Conservation (phyloP, 2,113 vertebrate genomes). For the Speoplatyrhinus poulsoni region DNA sequence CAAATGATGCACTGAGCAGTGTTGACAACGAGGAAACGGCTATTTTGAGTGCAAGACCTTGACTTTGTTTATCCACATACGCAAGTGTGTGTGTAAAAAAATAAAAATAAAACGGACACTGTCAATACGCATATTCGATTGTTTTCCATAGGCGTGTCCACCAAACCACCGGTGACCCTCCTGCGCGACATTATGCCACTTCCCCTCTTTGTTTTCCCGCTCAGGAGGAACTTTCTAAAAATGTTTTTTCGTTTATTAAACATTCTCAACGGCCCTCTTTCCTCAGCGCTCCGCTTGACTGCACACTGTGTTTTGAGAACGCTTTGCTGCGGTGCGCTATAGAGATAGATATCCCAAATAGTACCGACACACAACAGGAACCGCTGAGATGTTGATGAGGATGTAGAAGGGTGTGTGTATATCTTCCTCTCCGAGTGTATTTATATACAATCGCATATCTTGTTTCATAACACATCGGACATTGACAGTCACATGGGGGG, state of each 20-base stretch:
- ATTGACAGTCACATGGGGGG: constrained; percentile 3
- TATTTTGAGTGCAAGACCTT: constrained; percentile 60
- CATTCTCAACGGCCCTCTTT: constrained; percentile 78
- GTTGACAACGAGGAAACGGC: constrained; percentile 40
- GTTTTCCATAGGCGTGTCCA: constrained; percentile 73
- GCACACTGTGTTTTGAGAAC: neutral
- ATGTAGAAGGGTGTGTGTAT: constrained; percentile 67
- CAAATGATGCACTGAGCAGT: constrained; percentile 33
- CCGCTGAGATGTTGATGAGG: constrained; percentile 72
- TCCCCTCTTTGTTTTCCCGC: constrained; percentile 85
- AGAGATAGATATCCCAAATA: constrained; percentile 67
- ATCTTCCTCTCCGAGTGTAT: constrained; percentile 56
- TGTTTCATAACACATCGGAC: constrained; percentile 61
- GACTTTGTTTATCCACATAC: constrained; percentile 28
- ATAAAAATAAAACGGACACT: neutral
- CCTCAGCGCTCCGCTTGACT: constrained; percentile 62
- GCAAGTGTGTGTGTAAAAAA: neutral
- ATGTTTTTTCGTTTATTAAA: constrained; percentile 89
- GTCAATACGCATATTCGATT: constrained; percentile 49
- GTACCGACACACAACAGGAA: constrained; percentile 75
- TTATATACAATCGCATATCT: constrained; percentile 57
- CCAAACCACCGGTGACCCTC: constrained; percentile 61
- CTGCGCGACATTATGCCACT: constrained; percentile 79
- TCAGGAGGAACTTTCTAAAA: constrained; percentile 84
- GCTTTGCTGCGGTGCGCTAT: constrained; percentile 39